phyloP scores from a whole-genome alignment of 2,797 vertebrate species.

The Clamator glandarius region DNA sequence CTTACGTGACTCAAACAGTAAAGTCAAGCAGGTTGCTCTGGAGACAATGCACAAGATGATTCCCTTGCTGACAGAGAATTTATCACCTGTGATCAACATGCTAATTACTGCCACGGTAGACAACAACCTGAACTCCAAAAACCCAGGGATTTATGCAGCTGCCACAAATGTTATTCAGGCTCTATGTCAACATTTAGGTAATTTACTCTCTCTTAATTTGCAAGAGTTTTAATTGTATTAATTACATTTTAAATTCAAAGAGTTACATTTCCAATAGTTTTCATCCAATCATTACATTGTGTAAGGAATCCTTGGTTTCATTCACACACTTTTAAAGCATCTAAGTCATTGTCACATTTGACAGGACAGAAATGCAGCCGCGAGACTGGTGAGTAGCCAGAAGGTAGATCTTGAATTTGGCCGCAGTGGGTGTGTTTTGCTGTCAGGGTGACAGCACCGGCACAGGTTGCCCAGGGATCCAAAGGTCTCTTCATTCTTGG shows the following conservation, averaged over 20 bases:
- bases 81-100: constrained; percentile 90
- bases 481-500: background rate
- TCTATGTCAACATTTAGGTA: constrained; percentile 87
- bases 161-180: constrained; percentile 86
- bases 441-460: background rate
- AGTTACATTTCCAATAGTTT: background rate
- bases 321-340: background rate
- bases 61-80: constrained; percentile 82
- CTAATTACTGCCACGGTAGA: constrained; percentile 92
- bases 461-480: background rate
- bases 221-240: background rate
- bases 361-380: background rate
- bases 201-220: background rate
- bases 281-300: background rate
- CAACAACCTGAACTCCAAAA: constrained; percentile 98
- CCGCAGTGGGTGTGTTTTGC: background rate
- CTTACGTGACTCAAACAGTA: constrained; percentile 93
- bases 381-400: accelerated
- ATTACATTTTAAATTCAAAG: background rate
- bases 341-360: accelerated
- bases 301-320: background rate
- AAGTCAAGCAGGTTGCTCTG: constrained; percentile 91
- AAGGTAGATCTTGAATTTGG: background rate
- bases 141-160: constrained; percentile 87
- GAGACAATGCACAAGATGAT: constrained; percentile 89